A percentile compares a stretch with the other conserved stretches of the same genome.
Conservation (phyloP, 2,888 invertebrate species). For the Drosophila cyrtoloma region DNA sequence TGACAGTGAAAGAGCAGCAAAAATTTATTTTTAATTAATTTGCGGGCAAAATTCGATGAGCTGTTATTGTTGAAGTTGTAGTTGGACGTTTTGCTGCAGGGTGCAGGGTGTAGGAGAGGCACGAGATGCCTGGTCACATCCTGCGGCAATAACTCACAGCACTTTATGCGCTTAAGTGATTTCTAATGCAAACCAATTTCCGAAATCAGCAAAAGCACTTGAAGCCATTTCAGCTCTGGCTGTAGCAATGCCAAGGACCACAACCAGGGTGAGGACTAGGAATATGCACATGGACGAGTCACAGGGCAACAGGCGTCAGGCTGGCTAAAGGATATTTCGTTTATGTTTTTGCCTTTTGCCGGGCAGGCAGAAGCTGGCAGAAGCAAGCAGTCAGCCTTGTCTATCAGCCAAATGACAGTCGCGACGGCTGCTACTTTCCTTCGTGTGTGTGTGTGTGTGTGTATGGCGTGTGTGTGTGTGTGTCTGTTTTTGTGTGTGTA, state of each 20-base stretch:
- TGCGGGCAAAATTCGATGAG: slow-evolving; percentile 46
- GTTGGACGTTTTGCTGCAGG: neutral
- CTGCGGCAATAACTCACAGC: slow-evolving; percentile 80
- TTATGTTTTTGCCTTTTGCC: slow-evolving; percentile 47
- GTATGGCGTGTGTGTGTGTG: neutral
- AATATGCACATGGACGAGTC: neutral
- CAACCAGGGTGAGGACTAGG: slow-evolving; percentile 1
- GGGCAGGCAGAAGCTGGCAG: slow-evolving; percentile 19
- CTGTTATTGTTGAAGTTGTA: slow-evolving; percentile 4
- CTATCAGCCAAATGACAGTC: slow-evolving; percentile 78
- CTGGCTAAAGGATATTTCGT: slow-evolving; percentile 69
- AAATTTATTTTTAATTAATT: slow-evolving; percentile 67
- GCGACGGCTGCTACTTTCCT: slow-evolving; percentile 46
- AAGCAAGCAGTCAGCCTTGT: slow-evolving; percentile 53
- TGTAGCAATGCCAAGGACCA: neutral
- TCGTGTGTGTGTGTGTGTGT: slow-evolving; percentile 4
- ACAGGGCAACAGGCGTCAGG: slow-evolving; percentile 21
- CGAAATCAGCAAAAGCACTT: slow-evolving; percentile 82
- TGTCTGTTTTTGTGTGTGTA: neutral
- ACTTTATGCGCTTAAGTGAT: slow-evolving; percentile 81
- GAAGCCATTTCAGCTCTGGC: slow-evolving; percentile 63
- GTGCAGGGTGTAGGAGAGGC: neutral
- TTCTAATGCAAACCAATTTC: slow-evolving; percentile 82
- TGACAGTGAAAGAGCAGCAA: slow-evolving; percentile 25
- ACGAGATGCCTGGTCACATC: slow-evolving; percentile 66